phyloP scores from a whole-genome alignment of 2,797 vertebrate genomes.

The Pelochelys cantorii region DNA sequence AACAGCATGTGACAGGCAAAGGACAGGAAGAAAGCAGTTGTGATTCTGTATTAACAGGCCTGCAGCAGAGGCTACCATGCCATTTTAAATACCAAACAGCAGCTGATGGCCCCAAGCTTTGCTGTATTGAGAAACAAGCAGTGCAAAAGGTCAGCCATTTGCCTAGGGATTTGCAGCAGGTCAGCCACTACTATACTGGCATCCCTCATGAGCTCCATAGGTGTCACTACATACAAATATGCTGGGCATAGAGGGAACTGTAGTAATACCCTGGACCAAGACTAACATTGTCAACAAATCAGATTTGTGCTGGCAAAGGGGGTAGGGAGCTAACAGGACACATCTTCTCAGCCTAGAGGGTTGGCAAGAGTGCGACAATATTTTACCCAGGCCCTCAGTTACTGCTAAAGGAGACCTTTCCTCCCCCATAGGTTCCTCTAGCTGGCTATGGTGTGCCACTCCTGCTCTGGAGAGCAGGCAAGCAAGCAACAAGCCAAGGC shows the following conservation, averaged over 20 bases:
- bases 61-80: neutral
- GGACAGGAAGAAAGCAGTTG: neutral
- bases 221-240: accelerated
- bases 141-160: neutral
- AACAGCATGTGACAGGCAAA: accelerated
- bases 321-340: neutral
- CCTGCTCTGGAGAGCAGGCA: neutral
- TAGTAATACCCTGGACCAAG: neutral
- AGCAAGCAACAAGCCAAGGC: neutral
- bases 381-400: neutral
- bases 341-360: neutral
- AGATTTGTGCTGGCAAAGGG: neutral
- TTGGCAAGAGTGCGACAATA: neutral
- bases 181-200: neutral
- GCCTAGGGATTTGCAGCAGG: neutral
- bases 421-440: neutral
- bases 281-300: neutral
- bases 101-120: neutral
- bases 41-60: neutral
- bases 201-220: accelerated
- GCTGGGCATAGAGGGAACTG: neutral
- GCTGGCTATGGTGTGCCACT: neutral
- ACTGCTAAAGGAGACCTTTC: neutral
- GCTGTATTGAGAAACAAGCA: neutral
- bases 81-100: conserved; percentile 20